Evolutionary conservation across 92 coral and sea anemone genomes (phyloP), one percentile per base, ranked within the genome.

Genomic region (Micromussa lordhowensis): DNA sequence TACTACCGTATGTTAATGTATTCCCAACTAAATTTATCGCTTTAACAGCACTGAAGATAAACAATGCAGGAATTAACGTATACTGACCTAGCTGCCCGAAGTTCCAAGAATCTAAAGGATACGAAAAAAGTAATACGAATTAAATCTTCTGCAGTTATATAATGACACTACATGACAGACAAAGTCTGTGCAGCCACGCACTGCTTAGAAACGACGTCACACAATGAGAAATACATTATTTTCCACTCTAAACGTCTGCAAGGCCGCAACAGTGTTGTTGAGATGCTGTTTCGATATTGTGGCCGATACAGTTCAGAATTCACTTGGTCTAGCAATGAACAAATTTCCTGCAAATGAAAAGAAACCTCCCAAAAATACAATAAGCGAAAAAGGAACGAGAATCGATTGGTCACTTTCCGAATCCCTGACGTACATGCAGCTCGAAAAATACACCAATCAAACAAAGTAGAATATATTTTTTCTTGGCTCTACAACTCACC

Each of bases 71-170:
- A 64, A 29, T n/a, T 30, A 21, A 24, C 17, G 48, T 21, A 18
- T 77, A 83, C 98, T 82, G 35, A 95, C 96, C 95, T 75, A 95
- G 87, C 78, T 93, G 94, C 57, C 95, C 92, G 78, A 89, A 81
- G 53, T 92, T 90, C 95, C 96, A 95, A 13, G 98, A 95, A 61
- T 91, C 98, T 95, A 64, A 87, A 90, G 74, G 53, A 34, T 38
- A 85, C 31, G 26, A 75, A 78, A 79, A 26, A 38, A 44, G 66
- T 58, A 87, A 30, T 48, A 53, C 68, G 30, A 10, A 24, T 26
- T 10, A 26, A 64, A 9, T 66, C 1, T 26, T n/a, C 13, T 28
- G 24, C 24, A 61, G 68, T 9, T 8, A 44, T 44, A 24, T 61
- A 12, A 22, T 8, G 29, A 61, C 29, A 61, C 19, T 61, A 24